A percentile compares a stretch with the other conserved stretches of the same genome.
Evolutionary conservation across 2,888 invertebrate species (phyloP).

Genomic region (Beris morrisii): DNA sequence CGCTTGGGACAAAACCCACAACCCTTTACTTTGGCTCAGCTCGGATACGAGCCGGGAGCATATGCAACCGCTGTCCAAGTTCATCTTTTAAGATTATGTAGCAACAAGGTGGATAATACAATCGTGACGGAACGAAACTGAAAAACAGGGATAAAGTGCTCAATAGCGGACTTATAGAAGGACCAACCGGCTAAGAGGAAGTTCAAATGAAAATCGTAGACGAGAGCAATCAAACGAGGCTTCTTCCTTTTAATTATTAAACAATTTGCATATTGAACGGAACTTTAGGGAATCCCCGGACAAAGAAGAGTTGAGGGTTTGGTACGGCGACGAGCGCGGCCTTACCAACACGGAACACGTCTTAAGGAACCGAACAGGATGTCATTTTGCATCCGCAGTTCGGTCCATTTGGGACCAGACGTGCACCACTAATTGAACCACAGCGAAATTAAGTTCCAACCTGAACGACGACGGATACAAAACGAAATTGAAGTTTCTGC

Average conservation of each 20-base stretch:
- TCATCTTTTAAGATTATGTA: slow-evolving; percentile 22
- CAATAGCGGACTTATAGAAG: slow-evolving; percentile 30
- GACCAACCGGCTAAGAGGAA: slow-evolving; percentile 11
- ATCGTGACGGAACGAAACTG: background rate
- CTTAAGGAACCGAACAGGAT: slow-evolving; percentile 7
- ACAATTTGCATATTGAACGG: slow-evolving; percentile 38
- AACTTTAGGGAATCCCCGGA: slow-evolving; percentile 22
- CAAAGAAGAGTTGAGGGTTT: slow-evolving; percentile 13
- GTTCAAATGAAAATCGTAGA: slow-evolving; percentile 29
- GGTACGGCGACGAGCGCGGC: slow-evolving; percentile 5
- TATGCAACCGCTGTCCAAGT: slow-evolving; percentile 24
- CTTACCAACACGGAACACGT: slow-evolving; percentile 8
- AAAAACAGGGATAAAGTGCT: slow-evolving; percentile 25
- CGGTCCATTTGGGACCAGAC: slow-evolving; percentile 33
- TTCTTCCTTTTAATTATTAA: slow-evolving; percentile 37
- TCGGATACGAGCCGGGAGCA: slow-evolving; percentile 8
- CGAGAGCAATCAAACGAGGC: slow-evolving; percentile 28
- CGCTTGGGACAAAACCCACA: slow-evolving; percentile 24
- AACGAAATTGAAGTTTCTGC: slow-evolving; percentile 2
- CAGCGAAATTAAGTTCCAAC: slow-evolving; percentile 17
- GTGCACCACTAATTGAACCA: slow-evolving; percentile 34
- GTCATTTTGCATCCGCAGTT: slow-evolving; percentile 21
- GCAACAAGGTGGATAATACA: slow-evolving; percentile 22
- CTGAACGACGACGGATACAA: background rate
- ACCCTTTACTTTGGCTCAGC: slow-evolving; percentile 3